Evolutionary conservation across 2,113 vertebrate genomes (phyloP).

Genomic region (Passer domesticus): DNA sequence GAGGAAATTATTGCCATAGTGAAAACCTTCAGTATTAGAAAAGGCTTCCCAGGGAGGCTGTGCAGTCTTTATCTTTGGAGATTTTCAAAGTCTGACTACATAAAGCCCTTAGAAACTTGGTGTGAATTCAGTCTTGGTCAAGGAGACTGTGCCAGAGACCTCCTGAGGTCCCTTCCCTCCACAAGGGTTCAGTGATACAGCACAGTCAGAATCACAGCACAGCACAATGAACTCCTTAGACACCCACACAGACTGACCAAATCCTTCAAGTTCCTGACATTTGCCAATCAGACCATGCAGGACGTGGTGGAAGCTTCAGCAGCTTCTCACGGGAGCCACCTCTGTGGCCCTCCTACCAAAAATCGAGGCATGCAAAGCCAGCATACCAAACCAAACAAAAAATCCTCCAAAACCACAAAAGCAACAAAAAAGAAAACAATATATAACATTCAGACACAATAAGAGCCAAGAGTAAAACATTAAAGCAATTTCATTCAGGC

Average conservation of each 20-base stretch:
- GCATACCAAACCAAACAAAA: not conserved
- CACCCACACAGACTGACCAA: not conserved
- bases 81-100: not conserved
- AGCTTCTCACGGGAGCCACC: not conserved
- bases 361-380: rapidly evolving
- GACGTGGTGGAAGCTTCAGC: not conserved
- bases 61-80: not conserved
- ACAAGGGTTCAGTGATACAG: not conserved
- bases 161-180: not conserved
- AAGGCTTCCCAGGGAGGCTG: not conserved
- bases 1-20: not conserved
- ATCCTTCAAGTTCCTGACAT: not conserved
- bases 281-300: not conserved
- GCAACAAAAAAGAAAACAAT: not conserved
- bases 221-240: not conserved
- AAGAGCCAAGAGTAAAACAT: not conserved
- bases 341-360: not conserved
- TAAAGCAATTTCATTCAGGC: not conserved
- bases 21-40: not conserved
- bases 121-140: not conserved
- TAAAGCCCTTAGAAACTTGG: not conserved
- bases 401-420: not conserved
- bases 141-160: not conserved
- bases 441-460: not conserved
- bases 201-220: not conserved